These are phyloP conservation scores for Thyatira batis DNA, from an alignment of 2,888 invertebrate species.

Conservation along the genomic window DNA sequence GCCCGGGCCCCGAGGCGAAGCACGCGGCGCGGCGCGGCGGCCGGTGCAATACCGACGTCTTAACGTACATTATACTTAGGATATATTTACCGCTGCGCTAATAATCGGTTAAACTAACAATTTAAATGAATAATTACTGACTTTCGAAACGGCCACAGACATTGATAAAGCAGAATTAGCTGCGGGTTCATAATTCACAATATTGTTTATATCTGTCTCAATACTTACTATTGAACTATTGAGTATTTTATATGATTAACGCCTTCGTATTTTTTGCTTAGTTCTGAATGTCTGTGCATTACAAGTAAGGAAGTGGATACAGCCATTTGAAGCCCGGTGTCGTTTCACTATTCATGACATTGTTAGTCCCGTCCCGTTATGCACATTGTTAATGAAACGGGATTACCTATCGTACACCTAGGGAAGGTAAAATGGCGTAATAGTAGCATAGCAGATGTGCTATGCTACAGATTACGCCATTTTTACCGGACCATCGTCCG, in stretches of 20 bases:
- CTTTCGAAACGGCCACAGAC: conserved; percentile 50
- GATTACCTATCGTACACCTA: background rate
- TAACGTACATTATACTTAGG: conserved; percentile 49
- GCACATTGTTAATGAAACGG: background rate
- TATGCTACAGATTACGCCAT: no score
- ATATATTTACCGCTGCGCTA: conserved; percentile 60
- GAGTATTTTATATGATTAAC: background rate
- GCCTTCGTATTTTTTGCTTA: background rate
- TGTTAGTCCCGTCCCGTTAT: background rate
- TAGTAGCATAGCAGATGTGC: background rate
- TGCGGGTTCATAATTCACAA: background rate
- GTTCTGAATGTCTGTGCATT: background rate
- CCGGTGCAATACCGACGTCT: conserved; percentile 44
- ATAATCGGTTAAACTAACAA: conserved; percentile 61
- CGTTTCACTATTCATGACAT: background rate
- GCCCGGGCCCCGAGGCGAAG: conserved; percentile 14
- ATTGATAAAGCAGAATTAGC: conserved; percentile 47
- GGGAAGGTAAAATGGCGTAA: background rate
- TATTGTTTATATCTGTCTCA: background rate
- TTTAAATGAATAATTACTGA: conserved; percentile 64
- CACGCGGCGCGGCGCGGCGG: conserved; percentile 26
- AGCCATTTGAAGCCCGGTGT: background rate
- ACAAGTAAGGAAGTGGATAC: background rate
- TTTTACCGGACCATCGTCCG: no score
- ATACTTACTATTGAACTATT: background rate